A percentile compares a stretch with the other conserved stretches of the same genome.
Conservation (phyloP, 2,797 vertebrate genomes). For the Rhinella marina region DNA sequence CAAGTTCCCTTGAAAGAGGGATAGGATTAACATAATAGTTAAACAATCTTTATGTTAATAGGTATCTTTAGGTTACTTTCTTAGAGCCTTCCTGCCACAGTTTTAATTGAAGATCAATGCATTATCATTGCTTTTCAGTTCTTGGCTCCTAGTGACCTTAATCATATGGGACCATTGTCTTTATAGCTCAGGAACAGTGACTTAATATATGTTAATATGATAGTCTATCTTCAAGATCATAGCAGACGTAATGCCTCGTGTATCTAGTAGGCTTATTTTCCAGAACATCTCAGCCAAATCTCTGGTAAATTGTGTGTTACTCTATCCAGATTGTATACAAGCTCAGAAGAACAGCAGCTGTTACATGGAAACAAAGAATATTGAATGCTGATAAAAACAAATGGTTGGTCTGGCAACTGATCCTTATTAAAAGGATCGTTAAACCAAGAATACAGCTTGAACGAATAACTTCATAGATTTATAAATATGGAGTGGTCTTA, state of each 20-base stretch:
- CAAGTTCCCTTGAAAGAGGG: background rate
- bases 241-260: background rate
- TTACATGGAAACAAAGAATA: slow-evolving; percentile 22
- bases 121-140: background rate
- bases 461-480: background rate
- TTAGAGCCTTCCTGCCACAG: background rate
- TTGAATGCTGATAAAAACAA: slow-evolving; percentile 20
- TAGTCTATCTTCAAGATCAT: background rate
- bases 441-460: background rate
- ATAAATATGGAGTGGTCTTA: too few relatives aligned
- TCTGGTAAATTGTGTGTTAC: background rate
- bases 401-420: slow-evolving; percentile 16
- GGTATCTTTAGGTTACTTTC: background rate
- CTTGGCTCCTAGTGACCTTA: background rate
- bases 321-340: slow-evolving; percentile 4
- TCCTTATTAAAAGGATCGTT: background rate
- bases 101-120: background rate
- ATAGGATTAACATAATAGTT: background rate
- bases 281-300: background rate
- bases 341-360: slow-evolving; percentile 24
- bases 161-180: background rate
- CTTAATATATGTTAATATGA: background rate
- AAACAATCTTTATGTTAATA: background rate
- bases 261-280: slow-evolving; percentile 14
- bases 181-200: background rate